Evolutionary conservation across 1,140 invertebrate species (phyloP).

Genomic region (Hestina assimilis): DNA sequence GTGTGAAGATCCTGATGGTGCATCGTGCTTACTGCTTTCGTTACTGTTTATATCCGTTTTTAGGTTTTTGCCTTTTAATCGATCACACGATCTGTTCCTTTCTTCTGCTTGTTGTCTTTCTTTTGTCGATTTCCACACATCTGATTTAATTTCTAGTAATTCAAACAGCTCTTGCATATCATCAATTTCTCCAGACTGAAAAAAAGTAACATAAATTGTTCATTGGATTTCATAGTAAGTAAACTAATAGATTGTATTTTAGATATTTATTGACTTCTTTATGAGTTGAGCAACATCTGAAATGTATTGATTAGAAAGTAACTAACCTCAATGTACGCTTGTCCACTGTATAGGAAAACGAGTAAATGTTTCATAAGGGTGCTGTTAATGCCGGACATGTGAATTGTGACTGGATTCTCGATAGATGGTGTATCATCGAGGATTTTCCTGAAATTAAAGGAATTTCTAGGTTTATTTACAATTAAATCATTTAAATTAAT

Average conservation of each 20-base stretch:
- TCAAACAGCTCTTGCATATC: constrained; percentile 89
- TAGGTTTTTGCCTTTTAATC: constrained; percentile 79
- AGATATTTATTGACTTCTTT: neutral
- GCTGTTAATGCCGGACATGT: constrained; percentile 88
- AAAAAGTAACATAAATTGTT: constrained; percentile 26
- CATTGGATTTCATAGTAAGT: neutral
- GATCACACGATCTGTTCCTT: constrained; percentile 72
- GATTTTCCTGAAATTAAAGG: constrained; percentile 77
- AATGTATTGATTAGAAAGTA: neutral
- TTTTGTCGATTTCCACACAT: constrained; percentile 83
- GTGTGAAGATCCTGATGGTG: constrained; percentile 69
- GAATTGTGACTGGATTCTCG: constrained; percentile 85
- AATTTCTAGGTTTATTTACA: neutral
- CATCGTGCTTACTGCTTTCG: constrained; percentile 81
- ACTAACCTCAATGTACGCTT: constrained; percentile 86
- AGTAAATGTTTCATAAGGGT: constrained; percentile 87
- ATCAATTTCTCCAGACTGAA: constrained; percentile 88
- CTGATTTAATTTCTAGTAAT: constrained; percentile 89
- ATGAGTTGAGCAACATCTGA: neutral
- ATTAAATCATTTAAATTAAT: neutral
- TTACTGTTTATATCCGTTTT: constrained; percentile 81
- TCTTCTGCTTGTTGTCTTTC: constrained; percentile 77
- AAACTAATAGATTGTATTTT: no score
- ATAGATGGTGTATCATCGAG: constrained; percentile 85
- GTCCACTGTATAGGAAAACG: constrained; percentile 90